Conservation (phyloP, 2,888 invertebrate genomes). For the Drosophila rellima region DNA sequence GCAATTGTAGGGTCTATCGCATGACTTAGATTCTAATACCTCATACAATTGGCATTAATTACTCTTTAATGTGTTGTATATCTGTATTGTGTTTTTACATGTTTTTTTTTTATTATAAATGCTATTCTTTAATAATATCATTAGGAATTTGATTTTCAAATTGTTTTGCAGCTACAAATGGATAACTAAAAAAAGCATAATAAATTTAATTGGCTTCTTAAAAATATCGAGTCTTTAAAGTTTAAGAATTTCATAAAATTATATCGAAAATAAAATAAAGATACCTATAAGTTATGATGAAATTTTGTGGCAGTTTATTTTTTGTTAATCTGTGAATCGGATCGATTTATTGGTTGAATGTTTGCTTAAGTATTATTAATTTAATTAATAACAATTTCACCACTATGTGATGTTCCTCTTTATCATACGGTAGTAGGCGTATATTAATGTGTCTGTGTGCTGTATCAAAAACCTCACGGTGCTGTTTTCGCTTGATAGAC, state of each 20-base stretch:
- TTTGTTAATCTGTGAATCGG: conserved; percentile 38
- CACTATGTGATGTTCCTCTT: conserved; percentile 68
- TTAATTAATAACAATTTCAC: conserved; percentile 70
- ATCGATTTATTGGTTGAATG: conserved; percentile 48
- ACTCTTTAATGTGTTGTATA: conserved; percentile 21
- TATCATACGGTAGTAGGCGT: too few relatives aligned
- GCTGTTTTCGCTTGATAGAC: conserved; percentile 20
- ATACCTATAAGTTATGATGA: conserved; percentile 30
- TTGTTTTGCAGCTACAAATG: conserved; percentile 51
- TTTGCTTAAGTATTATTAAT: conserved; percentile 32
- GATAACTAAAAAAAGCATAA: conserved; percentile 10
- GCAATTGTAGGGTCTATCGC: conserved; percentile 34
- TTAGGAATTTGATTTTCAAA: conserved; percentile 58
- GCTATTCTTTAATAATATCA: conserved; percentile 49
- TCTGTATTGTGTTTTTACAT: conserved; percentile 43
- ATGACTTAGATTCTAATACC: conserved; percentile 56
- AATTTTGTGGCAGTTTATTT: conserved; percentile 72
- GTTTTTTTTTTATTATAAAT: conserved; percentile 38
- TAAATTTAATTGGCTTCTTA: conserved; percentile 20
- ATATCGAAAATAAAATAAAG: conserved; percentile 31
- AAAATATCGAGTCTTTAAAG: conserved; percentile 38
- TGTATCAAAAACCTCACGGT: conserved; percentile 44
- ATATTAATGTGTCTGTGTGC: conserved; percentile 38
- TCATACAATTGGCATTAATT: conserved; percentile 58
- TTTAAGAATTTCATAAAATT: conserved; percentile 9